phyloP scores from a whole-genome alignment of 2,888 invertebrate species.

The Drosophila prostipennis region DNA sequence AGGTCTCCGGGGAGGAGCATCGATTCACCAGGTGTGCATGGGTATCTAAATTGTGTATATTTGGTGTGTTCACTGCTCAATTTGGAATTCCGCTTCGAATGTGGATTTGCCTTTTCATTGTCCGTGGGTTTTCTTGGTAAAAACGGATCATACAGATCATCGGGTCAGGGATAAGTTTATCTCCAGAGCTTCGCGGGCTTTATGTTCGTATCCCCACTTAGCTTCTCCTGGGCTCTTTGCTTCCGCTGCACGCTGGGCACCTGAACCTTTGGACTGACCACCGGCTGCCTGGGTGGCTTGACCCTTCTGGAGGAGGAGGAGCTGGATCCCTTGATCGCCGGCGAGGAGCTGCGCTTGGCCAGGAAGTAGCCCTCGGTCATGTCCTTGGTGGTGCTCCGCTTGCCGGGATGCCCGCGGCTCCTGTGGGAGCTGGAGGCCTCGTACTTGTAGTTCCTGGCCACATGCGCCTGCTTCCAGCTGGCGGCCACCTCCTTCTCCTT shows the following conservation, averaged over 20 bases:
- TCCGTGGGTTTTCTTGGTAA: background rate
- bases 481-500: slow-evolving; percentile 15
- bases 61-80: slow-evolving; percentile 15
- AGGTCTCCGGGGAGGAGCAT: slow-evolving; percentile 8
- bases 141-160: background rate
- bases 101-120: slow-evolving; percentile 3
- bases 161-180: background rate
- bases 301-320: background rate
- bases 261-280: background rate
- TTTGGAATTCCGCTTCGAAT: slow-evolving; percentile 16
- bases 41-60: background rate
- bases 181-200: background rate
- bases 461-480: slow-evolving; percentile 7
- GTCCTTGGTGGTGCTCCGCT: background rate
- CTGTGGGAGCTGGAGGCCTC: background rate
- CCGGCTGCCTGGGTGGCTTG: slow-evolving; percentile 1
- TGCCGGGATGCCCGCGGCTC: background rate
- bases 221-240: background rate
- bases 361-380: slow-evolving; percentile 2
- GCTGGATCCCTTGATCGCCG: background rate
- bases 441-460: slow-evolving; percentile 1
- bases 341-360: slow-evolving; percentile 4
- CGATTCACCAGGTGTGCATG: slow-evolving; percentile 6
- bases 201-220: too few species aligned
- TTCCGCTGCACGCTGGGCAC: background rate